Percentiles rank a stretch among this genome's conserved stretches.
These are phyloP conservation scores for Crotophaga sulcirostris DNA, from an alignment of 2,113 vertebrate species.

Conservation along the genomic window DNA sequence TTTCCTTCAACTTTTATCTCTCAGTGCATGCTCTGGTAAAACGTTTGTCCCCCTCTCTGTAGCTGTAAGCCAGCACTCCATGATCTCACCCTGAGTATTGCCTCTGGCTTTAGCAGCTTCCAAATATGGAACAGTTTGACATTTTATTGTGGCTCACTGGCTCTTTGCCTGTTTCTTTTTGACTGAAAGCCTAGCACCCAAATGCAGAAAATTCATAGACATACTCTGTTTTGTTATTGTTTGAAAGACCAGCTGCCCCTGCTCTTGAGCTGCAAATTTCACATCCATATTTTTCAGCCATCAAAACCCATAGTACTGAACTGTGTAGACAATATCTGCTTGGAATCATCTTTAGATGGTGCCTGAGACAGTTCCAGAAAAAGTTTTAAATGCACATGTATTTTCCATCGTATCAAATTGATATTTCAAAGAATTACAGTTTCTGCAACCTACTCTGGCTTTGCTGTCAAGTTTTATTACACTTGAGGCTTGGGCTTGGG, in stretches of 20 bases:
- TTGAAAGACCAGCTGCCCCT: slow-evolving; percentile 36
- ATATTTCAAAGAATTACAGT: neutral
- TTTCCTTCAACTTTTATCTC: neutral
- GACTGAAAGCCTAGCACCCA: slow-evolving; percentile 22
- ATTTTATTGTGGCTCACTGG: slow-evolving; percentile 54
- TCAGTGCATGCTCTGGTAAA: neutral
- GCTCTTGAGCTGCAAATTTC: neutral
- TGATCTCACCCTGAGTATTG: slow-evolving; percentile 49
- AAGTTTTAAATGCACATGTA: neutral
- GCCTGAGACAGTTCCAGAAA: neutral
- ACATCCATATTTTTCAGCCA: neutral
- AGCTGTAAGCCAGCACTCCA: neutral
- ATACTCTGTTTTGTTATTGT: neutral
- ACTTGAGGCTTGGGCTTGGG: neutral
- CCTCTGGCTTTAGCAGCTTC: slow-evolving; percentile 49
- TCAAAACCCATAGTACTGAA: neutral
- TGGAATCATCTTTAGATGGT: neutral
- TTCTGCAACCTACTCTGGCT: neutral
- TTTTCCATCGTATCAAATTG: neutral
- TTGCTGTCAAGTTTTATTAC: neutral
- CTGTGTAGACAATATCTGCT: neutral
- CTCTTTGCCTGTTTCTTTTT: slow-evolving; percentile 3
- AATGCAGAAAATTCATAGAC: slow-evolving; percentile 14
- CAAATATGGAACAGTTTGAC: slow-evolving; percentile 58
- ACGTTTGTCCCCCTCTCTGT: neutral